phyloP scores from a whole-genome alignment of 2,888 invertebrate species.

The Drosophila multiciliata region DNA sequence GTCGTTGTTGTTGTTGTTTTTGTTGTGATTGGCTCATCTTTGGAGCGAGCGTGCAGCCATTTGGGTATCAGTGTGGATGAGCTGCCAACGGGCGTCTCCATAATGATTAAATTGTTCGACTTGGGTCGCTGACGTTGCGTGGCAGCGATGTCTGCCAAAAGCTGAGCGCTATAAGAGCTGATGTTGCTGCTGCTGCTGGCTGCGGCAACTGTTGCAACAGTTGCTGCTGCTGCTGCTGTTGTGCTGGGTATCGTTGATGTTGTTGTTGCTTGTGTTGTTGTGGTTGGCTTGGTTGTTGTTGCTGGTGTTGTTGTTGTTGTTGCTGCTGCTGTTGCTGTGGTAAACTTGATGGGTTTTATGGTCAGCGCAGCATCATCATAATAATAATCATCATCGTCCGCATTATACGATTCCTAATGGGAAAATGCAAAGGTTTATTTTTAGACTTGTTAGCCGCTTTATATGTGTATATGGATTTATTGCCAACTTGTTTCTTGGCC shows the following conservation, averaged over 20 bases:
- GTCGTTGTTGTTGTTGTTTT: constrained; percentile 18
- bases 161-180: constrained; percentile 61
- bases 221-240: constrained; percentile 3
- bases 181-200: constrained; percentile 36
- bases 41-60: constrained; percentile 59
- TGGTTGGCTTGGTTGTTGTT: constrained; percentile 1
- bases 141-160: constrained; percentile 68
- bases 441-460: constrained; percentile 51
- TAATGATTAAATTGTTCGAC: constrained; percentile 63
- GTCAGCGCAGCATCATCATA: constrained; percentile 84
- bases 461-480: constrained; percentile 13
- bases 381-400: constrained; percentile 82
- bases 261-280: neutral
- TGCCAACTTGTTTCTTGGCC: constrained; percentile 18
- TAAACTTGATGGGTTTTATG: constrained; percentile 79
- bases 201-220: constrained; percentile 12
- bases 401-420: constrained; percentile 74
- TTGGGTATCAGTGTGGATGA: constrained; percentile 41
- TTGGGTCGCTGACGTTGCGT: constrained; percentile 49
- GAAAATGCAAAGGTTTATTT: constrained; percentile 83
- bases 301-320: constrained; percentile 13
- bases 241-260: constrained; percentile 4
- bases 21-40: constrained; percentile 59
- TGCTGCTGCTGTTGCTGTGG: constrained; percentile 40
- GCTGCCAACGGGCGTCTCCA: constrained; percentile 53